phyloP scores from a whole-genome alignment of 2,888 invertebrate species.

The Deilephila elpenor region DNA sequence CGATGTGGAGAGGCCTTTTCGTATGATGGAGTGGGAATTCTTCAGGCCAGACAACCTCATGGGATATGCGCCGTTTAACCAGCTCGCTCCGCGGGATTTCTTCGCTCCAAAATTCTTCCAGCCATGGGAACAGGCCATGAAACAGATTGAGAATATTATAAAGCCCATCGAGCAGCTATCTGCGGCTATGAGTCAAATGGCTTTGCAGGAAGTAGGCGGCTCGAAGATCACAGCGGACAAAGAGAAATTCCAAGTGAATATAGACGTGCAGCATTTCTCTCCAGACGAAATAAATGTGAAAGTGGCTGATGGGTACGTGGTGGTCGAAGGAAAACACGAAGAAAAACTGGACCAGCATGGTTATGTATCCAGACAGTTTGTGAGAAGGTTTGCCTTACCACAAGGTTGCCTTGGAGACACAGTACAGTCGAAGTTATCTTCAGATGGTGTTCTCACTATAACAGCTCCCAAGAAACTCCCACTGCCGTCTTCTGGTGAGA shows the following conservation, averaged over 20 bases:
- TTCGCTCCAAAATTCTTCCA: conserved; percentile 47
- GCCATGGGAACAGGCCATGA: conserved; percentile 52
- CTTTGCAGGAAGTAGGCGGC: conserved; percentile 65
- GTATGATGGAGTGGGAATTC: conserved; percentile 69
- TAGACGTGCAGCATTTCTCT: conserved; percentile 91
- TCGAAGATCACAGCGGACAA: conserved; percentile 77
- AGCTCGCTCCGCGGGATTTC: conserved; percentile 50
- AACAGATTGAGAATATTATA: conserved; percentile 53
- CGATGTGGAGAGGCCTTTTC: conserved; percentile 66
- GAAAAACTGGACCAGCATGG: conserved; percentile 90
- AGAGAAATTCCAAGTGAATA: conserved; percentile 87
- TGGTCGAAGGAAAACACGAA: conserved; percentile 91
- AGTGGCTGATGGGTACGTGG: conserved; percentile 87
- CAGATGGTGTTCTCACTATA: conserved; percentile 90
- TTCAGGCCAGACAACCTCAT: conserved; percentile 52
- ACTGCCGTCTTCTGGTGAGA: conserved; percentile 77
- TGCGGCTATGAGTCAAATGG: conserved; percentile 66
- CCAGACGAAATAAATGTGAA: conserved; percentile 91
- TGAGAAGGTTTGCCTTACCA: conserved; percentile 89
- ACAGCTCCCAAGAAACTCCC: conserved; percentile 86
- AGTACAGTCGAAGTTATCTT: conserved; percentile 89
- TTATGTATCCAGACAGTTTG: conserved; percentile 89
- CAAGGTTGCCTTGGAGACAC: conserved; percentile 89
- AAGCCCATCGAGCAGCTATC: conserved; percentile 66
- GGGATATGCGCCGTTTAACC: conserved; percentile 44